Base-by-base conservation (phyloP, 2,113 vertebrate genomes). In the Gasterosteus aculeatus region DNA sequence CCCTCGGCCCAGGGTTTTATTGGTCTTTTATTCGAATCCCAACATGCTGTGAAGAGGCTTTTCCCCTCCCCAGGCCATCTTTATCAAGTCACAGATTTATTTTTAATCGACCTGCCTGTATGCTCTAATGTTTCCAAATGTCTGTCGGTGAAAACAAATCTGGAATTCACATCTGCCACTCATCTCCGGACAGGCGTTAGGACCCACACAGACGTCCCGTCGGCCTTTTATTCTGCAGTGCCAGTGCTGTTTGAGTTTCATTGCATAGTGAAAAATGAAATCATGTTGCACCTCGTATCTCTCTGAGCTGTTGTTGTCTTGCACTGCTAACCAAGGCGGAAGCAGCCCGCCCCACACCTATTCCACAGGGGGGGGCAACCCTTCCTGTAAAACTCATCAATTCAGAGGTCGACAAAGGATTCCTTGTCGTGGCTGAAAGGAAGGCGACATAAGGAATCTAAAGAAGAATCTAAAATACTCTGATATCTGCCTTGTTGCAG, bases 1-100 rank as follows among this genome's bases (percentile, higher is more conserved):
- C 54, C 69, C 64, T 57, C 56, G 47, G 47, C 67, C 12, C 46
- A 68, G 64, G 26, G 53, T 71, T 85, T 86, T 72, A 85, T 77
- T 78, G 41, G 42, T 60, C 57, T 72, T 84, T 85, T 78, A 86
- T 81, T 79, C 77, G 69, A 77, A 79, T 81, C 72, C 56, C 69
- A 83, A 66, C 63, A 62, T 58, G 42, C 38, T 38, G 35, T 2
- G 47, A 73, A 72, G 54, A 64, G 29, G 35, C 51, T 15, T 10
- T 64, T 59, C 46, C 14, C 71, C 31, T 68, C 83, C 68, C 49
- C 5, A 1, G 58, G 64, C 58, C 47, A 42, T 75, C 44, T 63
- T 70, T 63, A 38, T 71, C n/a, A 59, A 73, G 62, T 19, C 60
- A 59, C 41, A 61, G 18, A 72, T 80, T 61, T 41, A 10, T 64